Conservation (phyloP, 2,113 vertebrate species). For the Phrynosoma blainvillii region DNA sequence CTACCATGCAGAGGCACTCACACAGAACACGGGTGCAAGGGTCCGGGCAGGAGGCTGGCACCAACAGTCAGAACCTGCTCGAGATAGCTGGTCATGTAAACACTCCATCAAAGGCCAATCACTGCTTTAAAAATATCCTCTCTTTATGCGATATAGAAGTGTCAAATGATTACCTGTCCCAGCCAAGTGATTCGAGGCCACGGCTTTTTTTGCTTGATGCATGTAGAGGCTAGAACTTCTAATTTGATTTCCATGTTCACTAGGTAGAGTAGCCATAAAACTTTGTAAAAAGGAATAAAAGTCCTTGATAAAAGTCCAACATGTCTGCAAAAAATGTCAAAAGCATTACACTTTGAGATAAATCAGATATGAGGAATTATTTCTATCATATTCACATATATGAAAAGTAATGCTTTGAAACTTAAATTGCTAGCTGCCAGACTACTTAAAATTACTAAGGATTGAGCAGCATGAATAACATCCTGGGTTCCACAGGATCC, state of each 20-base stretch:
- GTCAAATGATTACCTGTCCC: conserved; percentile 70
- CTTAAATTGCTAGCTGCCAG: neutral
- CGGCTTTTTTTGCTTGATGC: conserved; percentile 78
- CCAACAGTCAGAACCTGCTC: too few relatives aligned
- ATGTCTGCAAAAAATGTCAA: neutral
- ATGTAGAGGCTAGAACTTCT: conserved; percentile 76
- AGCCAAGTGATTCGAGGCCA: conserved; percentile 80
- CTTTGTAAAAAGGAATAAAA: neutral
- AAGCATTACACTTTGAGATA: neutral
- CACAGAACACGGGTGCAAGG: too few relatives aligned
- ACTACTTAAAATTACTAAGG: neutral
- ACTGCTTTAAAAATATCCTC: too few relatives aligned
- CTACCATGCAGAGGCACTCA: too few relatives aligned
- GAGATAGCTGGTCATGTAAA: too few relatives aligned
- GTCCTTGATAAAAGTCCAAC: rapidly evolving
- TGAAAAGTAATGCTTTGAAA: neutral
- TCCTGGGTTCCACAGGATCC: too few relatives aligned
- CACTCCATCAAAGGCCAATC: too few relatives aligned
- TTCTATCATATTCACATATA: neutral
- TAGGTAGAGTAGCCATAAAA: conserved; percentile 23
- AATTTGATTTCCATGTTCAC: conserved; percentile 77
- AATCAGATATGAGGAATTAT: neutral
- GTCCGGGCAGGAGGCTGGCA: too few relatives aligned
- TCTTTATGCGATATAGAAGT: neutral
- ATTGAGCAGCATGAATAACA: neutral